A percentile compares a stretch with the other conserved stretches of the same genome.
Conservation (phyloP, 2,113 vertebrate genomes). For the Crypturellus undulatus region DNA sequence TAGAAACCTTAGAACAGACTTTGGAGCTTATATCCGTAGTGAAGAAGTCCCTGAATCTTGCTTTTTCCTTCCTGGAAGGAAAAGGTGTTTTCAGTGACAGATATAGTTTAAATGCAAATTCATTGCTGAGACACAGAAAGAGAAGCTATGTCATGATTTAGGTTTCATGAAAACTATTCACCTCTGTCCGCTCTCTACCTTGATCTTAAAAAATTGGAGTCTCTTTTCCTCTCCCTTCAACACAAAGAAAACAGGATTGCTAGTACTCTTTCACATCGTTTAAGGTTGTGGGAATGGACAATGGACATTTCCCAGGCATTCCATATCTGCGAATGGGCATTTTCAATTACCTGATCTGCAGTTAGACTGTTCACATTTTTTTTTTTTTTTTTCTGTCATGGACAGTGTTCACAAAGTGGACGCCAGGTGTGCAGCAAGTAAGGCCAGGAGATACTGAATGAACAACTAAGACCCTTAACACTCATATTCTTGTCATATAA, state of each 20-base stretch:
- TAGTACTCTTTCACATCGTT: not conserved
- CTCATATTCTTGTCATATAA: not conserved
- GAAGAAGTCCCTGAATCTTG: not conserved
- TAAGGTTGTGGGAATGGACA: not conserved
- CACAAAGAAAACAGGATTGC: not conserved
- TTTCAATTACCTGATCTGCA: not conserved
- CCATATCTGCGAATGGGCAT: not conserved
- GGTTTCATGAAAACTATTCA: not conserved
- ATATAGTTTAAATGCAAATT: not conserved
- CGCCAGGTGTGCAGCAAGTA: not conserved
- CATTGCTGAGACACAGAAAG: not conserved
- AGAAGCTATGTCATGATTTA: not conserved
- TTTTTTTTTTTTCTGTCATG: not conserved
- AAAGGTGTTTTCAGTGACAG: not conserved
- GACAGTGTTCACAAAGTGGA: not conserved
- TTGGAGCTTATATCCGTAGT: not conserved
- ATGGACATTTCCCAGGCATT: not conserved
- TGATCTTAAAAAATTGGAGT: not conserved
- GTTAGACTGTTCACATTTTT: not conserved
- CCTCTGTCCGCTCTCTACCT: not conserved
- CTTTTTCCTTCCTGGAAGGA: not conserved
- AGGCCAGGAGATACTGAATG: not conserved
- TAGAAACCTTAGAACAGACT: not conserved
- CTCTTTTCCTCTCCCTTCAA: no score
- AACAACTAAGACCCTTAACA: not conserved